These are phyloP conservation scores for Ichneumon xanthorius DNA, from an alignment of 2,888 invertebrate species.

Conservation along the genomic window DNA sequence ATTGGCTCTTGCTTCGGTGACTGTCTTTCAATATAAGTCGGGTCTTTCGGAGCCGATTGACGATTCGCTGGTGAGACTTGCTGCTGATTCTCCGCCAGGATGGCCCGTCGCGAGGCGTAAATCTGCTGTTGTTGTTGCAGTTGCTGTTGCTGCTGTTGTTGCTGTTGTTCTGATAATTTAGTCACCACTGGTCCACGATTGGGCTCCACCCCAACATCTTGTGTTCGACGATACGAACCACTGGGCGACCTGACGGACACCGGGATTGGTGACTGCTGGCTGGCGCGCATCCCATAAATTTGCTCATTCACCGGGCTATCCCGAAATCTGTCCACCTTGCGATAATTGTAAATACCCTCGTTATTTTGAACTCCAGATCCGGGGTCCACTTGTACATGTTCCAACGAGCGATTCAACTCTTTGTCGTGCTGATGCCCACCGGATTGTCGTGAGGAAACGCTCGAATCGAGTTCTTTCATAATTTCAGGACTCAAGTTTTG, in stretches of 20 bases:
- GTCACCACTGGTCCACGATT: slow-evolving; percentile 19
- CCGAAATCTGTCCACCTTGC: slow-evolving; percentile 26
- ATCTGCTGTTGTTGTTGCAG: slow-evolving; percentile 26
- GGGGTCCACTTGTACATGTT: slow-evolving; percentile 23
- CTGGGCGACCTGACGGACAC: slow-evolving; percentile 21
- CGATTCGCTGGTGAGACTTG: slow-evolving; percentile 23
- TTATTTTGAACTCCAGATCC: slow-evolving; percentile 24
- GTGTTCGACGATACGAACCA: slow-evolving; percentile 20
- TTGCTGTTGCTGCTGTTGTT: slow-evolving; percentile 12
- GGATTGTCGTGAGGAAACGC: slow-evolving; percentile 23
- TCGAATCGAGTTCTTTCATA: slow-evolving; percentile 23
- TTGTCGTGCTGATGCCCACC: slow-evolving; percentile 33
- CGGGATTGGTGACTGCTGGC: slow-evolving; percentile 41
- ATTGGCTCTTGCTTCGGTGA: slow-evolving; percentile 66
- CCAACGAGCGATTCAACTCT: slow-evolving; percentile 42
- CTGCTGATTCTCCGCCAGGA: slow-evolving; percentile 39
- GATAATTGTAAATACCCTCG: slow-evolving; percentile 61
- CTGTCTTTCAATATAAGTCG: slow-evolving; percentile 60
- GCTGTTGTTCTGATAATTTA: slow-evolving; percentile 28
- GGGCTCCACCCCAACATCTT: slow-evolving; percentile 24
- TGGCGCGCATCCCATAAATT: slow-evolving; percentile 50
- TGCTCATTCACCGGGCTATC: slow-evolving; percentile 52
- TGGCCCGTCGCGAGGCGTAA: slow-evolving; percentile 51
- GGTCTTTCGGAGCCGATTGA: slow-evolving; percentile 35
- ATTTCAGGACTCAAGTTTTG: slow-evolving; percentile 45